Conservation (phyloP, 1,140 invertebrate species). For the Neelides sp. region DNA sequence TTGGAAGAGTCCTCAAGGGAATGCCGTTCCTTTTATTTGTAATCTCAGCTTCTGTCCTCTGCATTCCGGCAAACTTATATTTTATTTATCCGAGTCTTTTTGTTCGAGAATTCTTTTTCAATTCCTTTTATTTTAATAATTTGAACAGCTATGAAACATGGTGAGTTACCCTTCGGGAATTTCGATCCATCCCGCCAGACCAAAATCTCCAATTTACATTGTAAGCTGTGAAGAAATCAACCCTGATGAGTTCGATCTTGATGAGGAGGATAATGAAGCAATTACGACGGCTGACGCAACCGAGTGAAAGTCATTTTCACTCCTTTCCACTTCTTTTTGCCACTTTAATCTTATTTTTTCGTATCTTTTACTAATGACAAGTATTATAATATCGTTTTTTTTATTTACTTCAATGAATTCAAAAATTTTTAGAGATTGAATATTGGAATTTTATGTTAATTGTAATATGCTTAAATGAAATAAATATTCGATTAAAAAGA, state of each 20-base stretch:
- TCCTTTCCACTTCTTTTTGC: too few species aligned
- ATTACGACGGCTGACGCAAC: conserved; percentile 3
- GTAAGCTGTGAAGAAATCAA: conserved; percentile 13
- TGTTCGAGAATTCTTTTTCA: neutral
- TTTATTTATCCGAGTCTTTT: neutral
- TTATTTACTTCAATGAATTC: too few species aligned
- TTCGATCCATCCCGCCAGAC: conserved; percentile 1
- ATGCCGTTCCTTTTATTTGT: conserved; percentile 16
- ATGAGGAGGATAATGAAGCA: neutral
- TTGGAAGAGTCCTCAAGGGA: conserved; percentile 21
- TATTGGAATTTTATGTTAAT: too few species aligned
- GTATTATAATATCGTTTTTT: too few species aligned
- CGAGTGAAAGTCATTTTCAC: too few species aligned
- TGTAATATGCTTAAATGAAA: too few species aligned
- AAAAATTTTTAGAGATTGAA: too few species aligned
- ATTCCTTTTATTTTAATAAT: neutral
- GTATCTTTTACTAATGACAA: too few species aligned
- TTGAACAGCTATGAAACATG: conserved; percentile 7
- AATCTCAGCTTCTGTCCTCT: neutral
- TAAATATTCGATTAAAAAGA: too few species aligned
- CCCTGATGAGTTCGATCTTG: neutral
- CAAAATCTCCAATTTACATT: conserved; percentile 17
- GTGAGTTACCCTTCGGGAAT: too few species aligned
- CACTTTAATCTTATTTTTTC: too few species aligned
- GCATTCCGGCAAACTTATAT: neutral